These are phyloP conservation scores for Campylomormyrus numenius DNA, from an alignment of 2,113 vertebrate species.

Conservation along the genomic window DNA sequence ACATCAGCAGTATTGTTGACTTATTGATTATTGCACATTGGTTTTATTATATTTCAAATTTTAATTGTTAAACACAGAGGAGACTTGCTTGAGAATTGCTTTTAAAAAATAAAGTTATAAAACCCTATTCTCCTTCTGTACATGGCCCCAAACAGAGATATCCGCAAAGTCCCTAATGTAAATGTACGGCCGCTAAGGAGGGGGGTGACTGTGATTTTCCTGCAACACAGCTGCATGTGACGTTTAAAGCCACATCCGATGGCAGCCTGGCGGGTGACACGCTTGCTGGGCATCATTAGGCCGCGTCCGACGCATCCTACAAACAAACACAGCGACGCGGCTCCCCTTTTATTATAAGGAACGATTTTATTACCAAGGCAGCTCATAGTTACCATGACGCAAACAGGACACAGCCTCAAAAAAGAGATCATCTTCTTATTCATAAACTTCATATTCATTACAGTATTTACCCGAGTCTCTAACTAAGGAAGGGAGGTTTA, in stretches of 20 bases:
- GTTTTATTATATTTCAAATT: background rate
- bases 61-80: background rate
- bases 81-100: background rate
- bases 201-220: background rate
- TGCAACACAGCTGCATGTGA: background rate
- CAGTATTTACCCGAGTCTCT: background rate
- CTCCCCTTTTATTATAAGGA: conserved; percentile 3
- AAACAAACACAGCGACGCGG: background rate
- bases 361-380: background rate
- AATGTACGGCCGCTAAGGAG: background rate
- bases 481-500: background rate
- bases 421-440: background rate
- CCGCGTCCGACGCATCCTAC: background rate
- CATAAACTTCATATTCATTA: background rate
- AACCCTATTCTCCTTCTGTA: background rate
- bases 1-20: background rate
- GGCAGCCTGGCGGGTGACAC: conserved; percentile 6
- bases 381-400: background rate
- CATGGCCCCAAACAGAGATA: background rate
- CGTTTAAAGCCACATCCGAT: conserved; percentile 20
- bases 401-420: background rate
- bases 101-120: background rate
- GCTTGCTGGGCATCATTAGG: background rate
- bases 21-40: background rate
- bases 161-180: background rate